Conservation (phyloP, 2,797 vertebrate genomes). For the Poeciliopsis infans region DNA sequence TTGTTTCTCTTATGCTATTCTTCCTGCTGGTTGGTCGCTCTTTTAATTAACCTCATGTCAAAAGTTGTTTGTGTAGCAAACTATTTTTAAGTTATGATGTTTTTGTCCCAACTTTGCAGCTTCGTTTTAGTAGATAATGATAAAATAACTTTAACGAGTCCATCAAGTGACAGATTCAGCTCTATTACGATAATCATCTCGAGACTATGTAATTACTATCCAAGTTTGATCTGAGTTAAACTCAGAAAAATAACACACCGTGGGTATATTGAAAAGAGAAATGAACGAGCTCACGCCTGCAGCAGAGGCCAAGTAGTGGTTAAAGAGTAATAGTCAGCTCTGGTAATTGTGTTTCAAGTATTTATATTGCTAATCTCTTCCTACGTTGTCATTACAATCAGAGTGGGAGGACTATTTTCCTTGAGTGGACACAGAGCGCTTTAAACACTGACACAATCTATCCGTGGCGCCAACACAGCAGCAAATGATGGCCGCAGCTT, state of each 20-base stretch:
- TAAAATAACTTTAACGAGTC: neutral
- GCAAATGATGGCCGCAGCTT: conserved; percentile 38
- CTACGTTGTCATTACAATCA: conserved; percentile 40
- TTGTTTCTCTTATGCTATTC: neutral
- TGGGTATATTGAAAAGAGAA: conserved; percentile 4
- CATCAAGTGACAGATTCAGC: conserved; percentile 4
- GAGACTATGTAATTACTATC: neutral
- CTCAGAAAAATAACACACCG: neutral
- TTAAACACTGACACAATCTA: conserved; percentile 6
- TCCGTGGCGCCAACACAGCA: conserved; percentile 16
- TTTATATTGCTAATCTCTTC: conserved; percentile 39
- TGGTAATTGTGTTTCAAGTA: conserved; percentile 46
- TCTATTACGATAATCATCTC: neutral
- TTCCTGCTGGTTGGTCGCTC: neutral
- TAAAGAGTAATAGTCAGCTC: conserved; percentile 19
- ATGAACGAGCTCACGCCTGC: conserved; percentile 8
- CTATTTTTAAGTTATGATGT: neutral
- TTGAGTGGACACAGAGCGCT: conserved; percentile 29
- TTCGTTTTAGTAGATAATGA: neutral
- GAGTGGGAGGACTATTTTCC: conserved; percentile 43
- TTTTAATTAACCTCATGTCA: conserved; percentile 1
- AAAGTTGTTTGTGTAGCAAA: neutral
- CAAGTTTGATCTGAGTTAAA: conserved; percentile 2
- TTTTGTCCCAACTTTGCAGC: neutral
- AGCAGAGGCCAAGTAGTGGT: neutral